A percentile compares a stretch with the other conserved stretches of the same genome.
Conservation (phyloP, 1,140 invertebrate species). For the Meloidogyne chitwoodi region DNA sequence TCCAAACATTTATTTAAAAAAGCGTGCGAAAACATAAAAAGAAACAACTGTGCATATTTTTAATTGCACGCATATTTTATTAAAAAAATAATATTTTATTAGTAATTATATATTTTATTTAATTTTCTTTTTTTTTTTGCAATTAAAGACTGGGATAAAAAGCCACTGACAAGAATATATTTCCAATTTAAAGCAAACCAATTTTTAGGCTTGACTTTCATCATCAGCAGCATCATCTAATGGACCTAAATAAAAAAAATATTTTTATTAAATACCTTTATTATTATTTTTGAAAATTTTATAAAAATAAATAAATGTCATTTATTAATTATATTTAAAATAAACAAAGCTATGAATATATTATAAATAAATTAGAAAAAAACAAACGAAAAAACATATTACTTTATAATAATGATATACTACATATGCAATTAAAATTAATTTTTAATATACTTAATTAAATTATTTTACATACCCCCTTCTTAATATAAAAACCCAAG, state of each 20-base stretch:
- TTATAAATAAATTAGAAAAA: no score
- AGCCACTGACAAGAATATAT: neutral
- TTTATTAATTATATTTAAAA: no score
- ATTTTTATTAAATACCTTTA: no score
- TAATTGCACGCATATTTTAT: neutral
- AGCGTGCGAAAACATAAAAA: neutral
- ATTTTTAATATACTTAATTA: no score
- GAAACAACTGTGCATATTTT: neutral
- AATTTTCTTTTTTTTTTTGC: neutral
- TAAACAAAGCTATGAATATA: no score
- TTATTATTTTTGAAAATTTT: no score
- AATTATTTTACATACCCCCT: no score
- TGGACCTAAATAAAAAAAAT: conserved; percentile 48
- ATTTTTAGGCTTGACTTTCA: conserved; percentile 53
- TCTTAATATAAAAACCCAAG: no score
- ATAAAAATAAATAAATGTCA: no score
- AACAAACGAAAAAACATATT: no score
- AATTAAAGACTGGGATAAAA: neutral
- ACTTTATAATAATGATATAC: no score
- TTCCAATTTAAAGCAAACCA: neutral
- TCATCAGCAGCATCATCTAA: conserved; percentile 56
- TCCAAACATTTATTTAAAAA: neutral
- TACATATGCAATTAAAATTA: no score
- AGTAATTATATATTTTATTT: neutral
- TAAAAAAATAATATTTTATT: neutral